Conservation (phyloP, 2,113 vertebrate genomes). For the Garra rufa region DNA sequence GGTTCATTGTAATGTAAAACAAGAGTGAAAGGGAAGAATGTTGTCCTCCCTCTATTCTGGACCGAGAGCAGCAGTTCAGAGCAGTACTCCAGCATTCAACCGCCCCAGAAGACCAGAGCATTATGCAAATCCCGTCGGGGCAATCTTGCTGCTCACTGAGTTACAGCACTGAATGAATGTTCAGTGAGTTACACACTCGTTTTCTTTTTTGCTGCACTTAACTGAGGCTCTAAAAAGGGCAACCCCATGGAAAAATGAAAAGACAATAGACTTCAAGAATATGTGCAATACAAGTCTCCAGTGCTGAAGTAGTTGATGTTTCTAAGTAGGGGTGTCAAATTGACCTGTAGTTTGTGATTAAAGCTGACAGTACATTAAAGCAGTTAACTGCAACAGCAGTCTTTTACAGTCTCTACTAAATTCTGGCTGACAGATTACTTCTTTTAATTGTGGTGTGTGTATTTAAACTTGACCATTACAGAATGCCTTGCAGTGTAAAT, state of each 20-base stretch:
- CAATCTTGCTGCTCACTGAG: constrained; percentile 46
- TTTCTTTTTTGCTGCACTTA: constrained; percentile 42
- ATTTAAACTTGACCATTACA: background rate
- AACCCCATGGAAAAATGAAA: constrained; percentile 36
- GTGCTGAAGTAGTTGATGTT: background rate
- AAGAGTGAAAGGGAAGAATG: constrained; percentile 46
- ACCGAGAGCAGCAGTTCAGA: constrained; percentile 21
- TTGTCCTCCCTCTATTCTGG: constrained; percentile 35
- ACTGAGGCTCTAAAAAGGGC: constrained; percentile 38
- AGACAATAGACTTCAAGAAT: background rate
- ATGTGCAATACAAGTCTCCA: constrained; percentile 22
- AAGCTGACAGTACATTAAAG: background rate
- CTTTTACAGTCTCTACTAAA: background rate
- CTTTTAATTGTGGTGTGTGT: background rate
- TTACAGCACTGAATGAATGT: constrained; percentile 45
- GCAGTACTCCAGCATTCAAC: constrained; percentile 49
- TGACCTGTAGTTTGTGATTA: background rate
- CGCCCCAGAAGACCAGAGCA: constrained; percentile 47
- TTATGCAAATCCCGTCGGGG: constrained; percentile 62
- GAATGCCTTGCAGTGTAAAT: background rate
- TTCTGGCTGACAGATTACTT: background rate
- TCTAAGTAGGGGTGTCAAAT: background rate
- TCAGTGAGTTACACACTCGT: constrained; percentile 47
- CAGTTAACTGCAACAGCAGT: background rate
- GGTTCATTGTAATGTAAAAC: constrained; percentile 60